phyloP scores from a whole-genome alignment of 2,888 invertebrate genomes.

The Auanema sp. region DNA sequence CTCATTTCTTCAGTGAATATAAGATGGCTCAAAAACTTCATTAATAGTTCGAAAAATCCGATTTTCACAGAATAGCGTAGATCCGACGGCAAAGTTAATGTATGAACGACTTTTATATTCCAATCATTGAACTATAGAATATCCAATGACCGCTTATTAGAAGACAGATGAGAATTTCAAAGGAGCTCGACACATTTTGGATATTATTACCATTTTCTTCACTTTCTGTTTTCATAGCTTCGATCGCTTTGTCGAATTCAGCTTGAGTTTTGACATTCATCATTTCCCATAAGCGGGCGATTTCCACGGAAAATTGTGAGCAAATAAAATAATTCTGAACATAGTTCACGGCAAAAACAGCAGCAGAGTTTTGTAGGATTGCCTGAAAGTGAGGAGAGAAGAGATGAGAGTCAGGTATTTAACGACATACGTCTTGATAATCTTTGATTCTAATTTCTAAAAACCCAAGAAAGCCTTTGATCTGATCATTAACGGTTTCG shows the following conservation, averaged over 20 bases:
- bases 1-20: no score
- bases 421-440: slow-evolving; percentile 34
- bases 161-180: not conserved
- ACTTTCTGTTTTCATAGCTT: slow-evolving; percentile 26
- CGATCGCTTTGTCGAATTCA: slow-evolving; percentile 25
- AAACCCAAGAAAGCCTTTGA: slow-evolving; percentile 28
- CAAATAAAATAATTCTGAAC: slow-evolving; percentile 42
- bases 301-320: slow-evolving; percentile 39
- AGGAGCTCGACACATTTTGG: slow-evolving; percentile 26
- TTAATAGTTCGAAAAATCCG: no score
- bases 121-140: no score
- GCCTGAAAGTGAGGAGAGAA: slow-evolving; percentile 20
- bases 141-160: not conserved
- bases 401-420: not conserved
- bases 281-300: slow-evolving; percentile 33
- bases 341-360: slow-evolving; percentile 44
- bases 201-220: no score
- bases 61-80: no score
- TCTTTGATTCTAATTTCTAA: slow-evolving; percentile 34
- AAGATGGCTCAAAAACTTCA: no score
- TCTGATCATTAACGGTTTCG: slow-evolving; percentile 30
- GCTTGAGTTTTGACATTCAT: slow-evolving; percentile 29
- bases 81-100: no score
- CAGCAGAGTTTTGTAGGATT: slow-evolving; percentile 26
- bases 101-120: no score